Conservation (phyloP, 2,113 vertebrate species). For the Barbus barbus region DNA sequence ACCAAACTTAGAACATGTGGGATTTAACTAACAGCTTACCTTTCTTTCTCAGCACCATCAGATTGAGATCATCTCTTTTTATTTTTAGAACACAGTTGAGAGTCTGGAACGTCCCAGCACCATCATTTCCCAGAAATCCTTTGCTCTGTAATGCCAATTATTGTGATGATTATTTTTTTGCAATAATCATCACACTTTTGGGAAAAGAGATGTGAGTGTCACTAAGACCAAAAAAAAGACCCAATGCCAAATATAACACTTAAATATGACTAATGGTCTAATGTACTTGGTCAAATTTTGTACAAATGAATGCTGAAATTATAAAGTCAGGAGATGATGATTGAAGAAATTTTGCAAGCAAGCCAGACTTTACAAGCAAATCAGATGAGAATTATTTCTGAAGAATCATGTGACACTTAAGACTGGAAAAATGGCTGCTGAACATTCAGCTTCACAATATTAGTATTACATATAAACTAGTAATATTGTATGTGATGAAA, state of each 20-base stretch:
- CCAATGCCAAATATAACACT: not conserved
- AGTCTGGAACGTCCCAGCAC: conserved; percentile 62
- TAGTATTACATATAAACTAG: too few species aligned
- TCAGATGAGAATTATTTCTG: too few species aligned
- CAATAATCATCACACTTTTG: not conserved
- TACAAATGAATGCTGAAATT: not conserved
- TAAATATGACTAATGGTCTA: too few species aligned
- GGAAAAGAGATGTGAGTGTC: not conserved
- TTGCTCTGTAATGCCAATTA: conserved; percentile 74
- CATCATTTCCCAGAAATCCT: conserved; percentile 75
- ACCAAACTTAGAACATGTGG: not conserved
- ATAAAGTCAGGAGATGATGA: not conserved
- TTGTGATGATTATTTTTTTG: too few species aligned
- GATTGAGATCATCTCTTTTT: conserved; percentile 63
- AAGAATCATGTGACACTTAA: too few species aligned
- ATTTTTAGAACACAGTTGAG: conserved; percentile 79
- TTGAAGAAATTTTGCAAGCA: not conserved
- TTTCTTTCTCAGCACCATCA: conserved; percentile 81
- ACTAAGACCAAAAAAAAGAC: not conserved
- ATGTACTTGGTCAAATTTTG: not conserved
- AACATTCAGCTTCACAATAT: too few species aligned
- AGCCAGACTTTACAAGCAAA: too few species aligned
- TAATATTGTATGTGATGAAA: too few species aligned
- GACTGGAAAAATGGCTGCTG: too few species aligned
- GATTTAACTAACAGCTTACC: conserved; percentile 72